A percentile compares a stretch with the other conserved stretches of the same genome.
Evolutionary conservation across 2,113 vertebrate species (phyloP).

Genomic region (Petroica traversi): DNA sequence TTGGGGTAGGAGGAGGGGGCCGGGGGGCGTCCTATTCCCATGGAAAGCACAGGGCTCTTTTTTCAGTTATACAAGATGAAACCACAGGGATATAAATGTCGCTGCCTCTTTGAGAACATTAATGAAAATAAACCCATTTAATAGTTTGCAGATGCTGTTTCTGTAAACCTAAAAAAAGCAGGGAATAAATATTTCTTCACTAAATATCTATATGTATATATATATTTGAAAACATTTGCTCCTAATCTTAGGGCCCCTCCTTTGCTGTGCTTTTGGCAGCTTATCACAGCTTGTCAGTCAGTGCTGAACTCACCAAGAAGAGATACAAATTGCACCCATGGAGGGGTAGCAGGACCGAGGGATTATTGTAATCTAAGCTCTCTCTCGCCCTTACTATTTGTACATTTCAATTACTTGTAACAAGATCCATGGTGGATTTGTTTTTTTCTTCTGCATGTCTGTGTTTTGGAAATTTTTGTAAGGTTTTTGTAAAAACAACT

Average conservation of each 20-base stretch:
- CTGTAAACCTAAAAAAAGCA: conserved; percentile 56
- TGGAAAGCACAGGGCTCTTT: conserved; percentile 43
- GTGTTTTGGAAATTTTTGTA: conserved; percentile 52
- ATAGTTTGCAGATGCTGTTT: conserved; percentile 71
- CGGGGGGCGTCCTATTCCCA: conserved; percentile 24
- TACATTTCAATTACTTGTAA: conserved; percentile 40
- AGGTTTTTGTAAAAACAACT: conserved; percentile 56
- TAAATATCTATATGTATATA: conserved; percentile 60
- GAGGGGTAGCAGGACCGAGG: background rate
- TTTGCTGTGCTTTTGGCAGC: conserved; percentile 22
- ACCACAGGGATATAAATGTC: conserved; percentile 61
- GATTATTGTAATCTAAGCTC: conserved; percentile 9
- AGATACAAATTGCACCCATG: background rate
- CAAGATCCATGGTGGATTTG: background rate
- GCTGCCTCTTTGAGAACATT: conserved; percentile 60
- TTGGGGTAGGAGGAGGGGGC: background rate
- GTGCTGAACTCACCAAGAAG: background rate
- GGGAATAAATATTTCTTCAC: conserved; percentile 50
- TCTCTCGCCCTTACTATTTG: conserved; percentile 10
- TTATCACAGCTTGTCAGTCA: background rate
- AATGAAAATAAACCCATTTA: conserved; percentile 73
- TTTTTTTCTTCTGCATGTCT: conserved; percentile 36
- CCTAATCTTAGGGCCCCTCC: conserved; percentile 4
- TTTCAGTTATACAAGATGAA: conserved; percentile 16
- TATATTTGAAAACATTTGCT: conserved; percentile 45